A percentile compares a stretch with the other conserved stretches of the same genome.
Evolutionary conservation across 2,888 invertebrate genomes (phyloP).

Genomic region (Schizaphis graminum): DNA sequence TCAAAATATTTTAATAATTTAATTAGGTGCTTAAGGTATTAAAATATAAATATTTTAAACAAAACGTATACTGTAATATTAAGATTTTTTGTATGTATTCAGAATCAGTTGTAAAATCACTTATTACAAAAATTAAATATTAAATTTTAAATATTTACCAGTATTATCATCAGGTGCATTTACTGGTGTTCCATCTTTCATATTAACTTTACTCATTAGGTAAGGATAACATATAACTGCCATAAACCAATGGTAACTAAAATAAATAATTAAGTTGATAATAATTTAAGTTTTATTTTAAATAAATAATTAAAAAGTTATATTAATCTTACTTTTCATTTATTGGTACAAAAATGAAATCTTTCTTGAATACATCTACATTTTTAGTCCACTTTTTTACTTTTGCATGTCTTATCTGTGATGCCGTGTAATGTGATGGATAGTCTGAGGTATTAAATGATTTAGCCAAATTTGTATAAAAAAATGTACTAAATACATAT

Average conservation of each 20-base stretch:
- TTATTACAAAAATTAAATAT: neutral
- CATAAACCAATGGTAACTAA: constrained; percentile 92
- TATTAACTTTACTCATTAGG: constrained; percentile 74
- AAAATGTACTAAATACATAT: constrained; percentile 43
- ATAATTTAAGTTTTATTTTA: constrained; percentile 19
- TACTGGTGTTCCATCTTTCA: constrained; percentile 52
- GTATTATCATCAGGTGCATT: neutral
- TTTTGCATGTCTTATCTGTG: constrained; percentile 88
- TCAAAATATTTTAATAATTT: neutral
- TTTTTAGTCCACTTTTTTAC: constrained; percentile 98
- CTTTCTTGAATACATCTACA: constrained; percentile 96
- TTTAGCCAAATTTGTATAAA: constrained; percentile 33
- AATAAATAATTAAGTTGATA: constrained; percentile 72
- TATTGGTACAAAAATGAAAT: constrained; percentile 96
- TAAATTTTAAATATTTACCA: neutral
- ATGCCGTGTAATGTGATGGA: constrained; percentile 69
- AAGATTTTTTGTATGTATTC: neutral
- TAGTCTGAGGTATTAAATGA: no score
- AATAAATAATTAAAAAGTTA: neutral
- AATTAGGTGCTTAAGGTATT: neutral
- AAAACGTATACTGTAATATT: neutral
- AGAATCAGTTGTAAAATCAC: neutral
- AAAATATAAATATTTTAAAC: neutral
- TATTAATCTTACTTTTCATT: constrained; percentile 84
- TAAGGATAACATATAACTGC: constrained; percentile 96